A percentile compares a stretch with the other conserved stretches of the same genome.
phyloP scores from a whole-genome alignment of 2,888 invertebrate species.

The Cephonodes hylas region DNA sequence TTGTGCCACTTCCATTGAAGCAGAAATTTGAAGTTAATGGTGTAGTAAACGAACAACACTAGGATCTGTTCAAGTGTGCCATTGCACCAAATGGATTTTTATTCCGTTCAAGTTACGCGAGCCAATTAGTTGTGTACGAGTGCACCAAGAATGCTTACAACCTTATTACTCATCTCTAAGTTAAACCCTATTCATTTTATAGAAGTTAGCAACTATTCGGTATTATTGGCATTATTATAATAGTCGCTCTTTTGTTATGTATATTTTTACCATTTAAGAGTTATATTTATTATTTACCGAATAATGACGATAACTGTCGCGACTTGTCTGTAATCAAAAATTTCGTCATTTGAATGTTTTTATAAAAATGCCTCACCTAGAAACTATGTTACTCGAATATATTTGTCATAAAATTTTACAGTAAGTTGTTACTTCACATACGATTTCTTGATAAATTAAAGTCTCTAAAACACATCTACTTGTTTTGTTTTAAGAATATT shows the following conservation, averaged over 20 bases:
- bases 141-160: constrained; percentile 62
- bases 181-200: not conserved
- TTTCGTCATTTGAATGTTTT: too few species aligned
- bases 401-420: too few species aligned
- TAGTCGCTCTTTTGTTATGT: not conserved
- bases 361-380: too few species aligned
- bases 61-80: constrained; percentile 38
- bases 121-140: constrained; percentile 69
- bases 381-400: too few species aligned
- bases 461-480: too few species aligned
- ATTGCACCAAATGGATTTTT: constrained; percentile 62
- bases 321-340: too few species aligned
- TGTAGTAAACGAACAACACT: constrained; percentile 34
- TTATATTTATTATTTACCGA: too few species aligned
- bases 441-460: too few species aligned
- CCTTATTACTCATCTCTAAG: constrained; percentile 43
- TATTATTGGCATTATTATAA: not conserved
- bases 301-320: too few species aligned
- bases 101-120: constrained; percentile 61
- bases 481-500: too few species aligned
- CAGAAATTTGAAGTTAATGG: constrained; percentile 1
- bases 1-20: not conserved
- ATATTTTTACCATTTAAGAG: too few species aligned
- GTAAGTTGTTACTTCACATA: too few species aligned
- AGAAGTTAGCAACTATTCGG: not conserved